A percentile compares a stretch with the other conserved stretches of the same genome.
These are phyloP conservation scores for Indicator maculatus DNA, from an alignment of 2,113 vertebrate species.

Conservation along the genomic window DNA sequence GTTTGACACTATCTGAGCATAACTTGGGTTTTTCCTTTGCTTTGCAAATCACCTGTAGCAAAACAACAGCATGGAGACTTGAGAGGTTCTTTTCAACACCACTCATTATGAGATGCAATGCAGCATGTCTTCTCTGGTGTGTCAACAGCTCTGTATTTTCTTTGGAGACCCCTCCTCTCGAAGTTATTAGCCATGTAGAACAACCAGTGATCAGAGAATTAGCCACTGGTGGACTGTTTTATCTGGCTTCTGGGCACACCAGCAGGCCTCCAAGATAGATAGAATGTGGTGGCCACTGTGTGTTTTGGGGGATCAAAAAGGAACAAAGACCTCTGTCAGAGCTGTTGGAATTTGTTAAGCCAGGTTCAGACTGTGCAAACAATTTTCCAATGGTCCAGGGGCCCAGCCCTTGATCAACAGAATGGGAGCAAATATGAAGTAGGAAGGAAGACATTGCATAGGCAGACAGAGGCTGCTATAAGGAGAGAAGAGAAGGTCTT, in stretches of 20 bases:
- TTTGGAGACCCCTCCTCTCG: background rate
- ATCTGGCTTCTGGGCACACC: background rate
- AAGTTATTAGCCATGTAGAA: background rate
- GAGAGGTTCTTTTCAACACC: conserved; percentile 21
- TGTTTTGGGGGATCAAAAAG: background rate
- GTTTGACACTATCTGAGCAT: background rate
- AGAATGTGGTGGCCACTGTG: background rate
- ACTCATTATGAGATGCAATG: background rate
- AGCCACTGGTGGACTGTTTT: background rate
- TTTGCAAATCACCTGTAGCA: conserved; percentile 27
- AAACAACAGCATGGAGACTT: background rate
- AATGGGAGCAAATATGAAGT: accelerated
- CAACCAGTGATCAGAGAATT: background rate
- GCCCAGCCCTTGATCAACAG: background rate
- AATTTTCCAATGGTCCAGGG: background rate
- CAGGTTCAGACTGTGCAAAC: background rate
- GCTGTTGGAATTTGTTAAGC: background rate
- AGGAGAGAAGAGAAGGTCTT: background rate
- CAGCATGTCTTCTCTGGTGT: accelerated
- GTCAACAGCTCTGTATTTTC: background rate
- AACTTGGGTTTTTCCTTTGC: background rate
- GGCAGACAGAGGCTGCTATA: background rate
- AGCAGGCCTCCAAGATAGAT: background rate
- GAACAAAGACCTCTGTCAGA: background rate
- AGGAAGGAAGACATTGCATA: background rate